phyloP scores from a whole-genome alignment of 2,113 vertebrate species.

The Erpornis zantholeuca region DNA sequence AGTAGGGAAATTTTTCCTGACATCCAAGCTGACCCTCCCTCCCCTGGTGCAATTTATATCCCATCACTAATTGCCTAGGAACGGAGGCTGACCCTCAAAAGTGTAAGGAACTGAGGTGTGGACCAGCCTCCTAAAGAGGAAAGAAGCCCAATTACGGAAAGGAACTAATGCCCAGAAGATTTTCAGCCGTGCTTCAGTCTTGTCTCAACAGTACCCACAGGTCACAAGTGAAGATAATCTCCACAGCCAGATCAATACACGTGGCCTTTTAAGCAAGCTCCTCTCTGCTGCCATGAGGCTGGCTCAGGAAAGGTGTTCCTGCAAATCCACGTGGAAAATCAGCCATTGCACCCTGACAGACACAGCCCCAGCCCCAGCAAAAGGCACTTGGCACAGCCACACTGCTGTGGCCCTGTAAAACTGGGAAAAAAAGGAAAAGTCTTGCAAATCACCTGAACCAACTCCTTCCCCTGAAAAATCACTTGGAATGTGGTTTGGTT shows the following conservation, averaged over 20 bases:
- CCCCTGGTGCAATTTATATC: neutral
- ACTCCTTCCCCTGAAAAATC: neutral
- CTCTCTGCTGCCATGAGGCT: neutral
- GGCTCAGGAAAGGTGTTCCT: neutral
- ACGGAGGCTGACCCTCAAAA: neutral
- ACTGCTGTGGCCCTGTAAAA: neutral
- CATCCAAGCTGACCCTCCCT: neutral
- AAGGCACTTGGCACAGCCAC: neutral
- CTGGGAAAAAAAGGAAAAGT: neutral
- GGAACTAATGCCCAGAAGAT: neutral
- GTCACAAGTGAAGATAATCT: neutral
- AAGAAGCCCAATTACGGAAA: neutral
- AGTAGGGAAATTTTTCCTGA: neutral
- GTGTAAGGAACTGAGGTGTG: neutral
- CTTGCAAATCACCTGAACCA: neutral
- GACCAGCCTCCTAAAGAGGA: neutral
- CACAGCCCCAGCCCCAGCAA: neutral
- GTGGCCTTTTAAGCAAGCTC: neutral
- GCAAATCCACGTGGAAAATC: neutral
- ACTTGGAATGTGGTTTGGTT: too few species aligned
- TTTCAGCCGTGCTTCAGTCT: neutral
- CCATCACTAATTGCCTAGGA: neutral
- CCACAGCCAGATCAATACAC: rapidly evolving
- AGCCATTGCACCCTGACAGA: neutral
- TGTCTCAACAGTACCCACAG: neutral